Evolutionary conservation across 2,888 invertebrate genomes (phyloP), one percentile per base, ranked within the genome.

Genomic region (Cantharis rufa): DNA sequence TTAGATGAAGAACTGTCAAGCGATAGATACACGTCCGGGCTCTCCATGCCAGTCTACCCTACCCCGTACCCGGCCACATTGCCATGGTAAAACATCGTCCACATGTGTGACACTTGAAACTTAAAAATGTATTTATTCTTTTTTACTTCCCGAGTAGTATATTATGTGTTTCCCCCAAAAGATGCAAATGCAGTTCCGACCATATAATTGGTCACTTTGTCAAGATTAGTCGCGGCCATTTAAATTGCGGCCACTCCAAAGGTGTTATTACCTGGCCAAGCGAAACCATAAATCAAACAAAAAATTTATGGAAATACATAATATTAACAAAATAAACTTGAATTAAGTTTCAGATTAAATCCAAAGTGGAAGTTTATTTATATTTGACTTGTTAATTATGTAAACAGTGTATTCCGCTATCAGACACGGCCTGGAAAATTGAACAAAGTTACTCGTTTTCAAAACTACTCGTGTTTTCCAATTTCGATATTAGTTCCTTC

Each of bases 1-100:
- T 77, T 74, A n/a, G n/a, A 48, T 48, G 48, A 76, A 69, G 27
- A 79, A 15, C 64, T 66, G 64, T 66, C 64, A 66, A 66, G 18
- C n/a, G 64, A 66, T 66, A 24, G 21, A 21, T 21, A 13, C 64
- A 66, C 13, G 64, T 66, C n/a, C 21, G n/a, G 21, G 13, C 64
- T 66, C 9, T 9, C 48, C 48, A 7, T 48, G 48, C 48, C n/a
- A 2, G n/a, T 9, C 48, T 2, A n/a, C 48, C 48, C n/a, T 48
- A 48, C 48, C 48, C 48, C 48, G 48, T 5, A n/a, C 7, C 48
- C 48, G 5, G 13, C 48, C 48, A 48, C 48, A 48, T 48, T 48
- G 48, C 48, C 48, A 48, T 48, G 9, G n/a, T 48, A n/a, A 32
- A 48, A 48, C n/a, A 48, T 48, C 48, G 48, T 48, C 48, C 48